phyloP scores from a whole-genome alignment of 1,140 invertebrate genomes.

The Thaumetopoea pityocampa region DNA sequence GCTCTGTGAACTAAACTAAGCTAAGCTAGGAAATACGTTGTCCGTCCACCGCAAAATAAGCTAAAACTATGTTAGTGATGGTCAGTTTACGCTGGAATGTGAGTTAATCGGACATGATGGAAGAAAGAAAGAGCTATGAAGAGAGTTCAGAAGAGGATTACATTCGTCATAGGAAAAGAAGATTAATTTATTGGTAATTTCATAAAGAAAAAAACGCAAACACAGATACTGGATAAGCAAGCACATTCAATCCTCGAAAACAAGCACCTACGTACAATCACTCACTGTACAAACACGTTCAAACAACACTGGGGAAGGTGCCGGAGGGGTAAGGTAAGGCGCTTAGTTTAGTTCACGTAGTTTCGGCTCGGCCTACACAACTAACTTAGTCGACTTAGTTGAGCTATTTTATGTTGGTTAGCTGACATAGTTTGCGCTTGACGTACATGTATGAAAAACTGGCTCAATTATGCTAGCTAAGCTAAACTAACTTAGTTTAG shows the following conservation, averaged over 20 bases:
- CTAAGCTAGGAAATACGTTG: conserved; percentile 12
- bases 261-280: conserved; percentile 1
- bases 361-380: background rate
- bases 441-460: too few species aligned
- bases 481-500: too few species aligned
- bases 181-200: conserved; percentile 11
- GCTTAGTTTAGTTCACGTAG: conserved; percentile 1
- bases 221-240: conserved; percentile 7
- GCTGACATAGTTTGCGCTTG: background rate
- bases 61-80: conserved; percentile 16
- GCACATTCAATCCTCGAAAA: conserved; percentile 8
- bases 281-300: background rate
- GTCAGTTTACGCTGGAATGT: conserved; percentile 8
- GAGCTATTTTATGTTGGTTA: conserved; percentile 3
- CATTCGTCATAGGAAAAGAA: conserved; percentile 9
- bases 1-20: conserved; percentile 9
- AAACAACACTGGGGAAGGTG: conserved; percentile 1
- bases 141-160: conserved; percentile 15
- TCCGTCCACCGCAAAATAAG: conserved; percentile 17
- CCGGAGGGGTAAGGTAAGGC: background rate
- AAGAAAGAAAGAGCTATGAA: conserved; percentile 6
- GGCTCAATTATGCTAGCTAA: too few species aligned
- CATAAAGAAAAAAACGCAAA: conserved; percentile 11
- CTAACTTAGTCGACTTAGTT: background rate
- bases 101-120: conserved; percentile 13